A percentile compares a stretch with the other conserved stretches of the same genome.
Evolutionary conservation across 2,888 invertebrate genomes (phyloP).

Genomic region (Agriopis marginaria): DNA sequence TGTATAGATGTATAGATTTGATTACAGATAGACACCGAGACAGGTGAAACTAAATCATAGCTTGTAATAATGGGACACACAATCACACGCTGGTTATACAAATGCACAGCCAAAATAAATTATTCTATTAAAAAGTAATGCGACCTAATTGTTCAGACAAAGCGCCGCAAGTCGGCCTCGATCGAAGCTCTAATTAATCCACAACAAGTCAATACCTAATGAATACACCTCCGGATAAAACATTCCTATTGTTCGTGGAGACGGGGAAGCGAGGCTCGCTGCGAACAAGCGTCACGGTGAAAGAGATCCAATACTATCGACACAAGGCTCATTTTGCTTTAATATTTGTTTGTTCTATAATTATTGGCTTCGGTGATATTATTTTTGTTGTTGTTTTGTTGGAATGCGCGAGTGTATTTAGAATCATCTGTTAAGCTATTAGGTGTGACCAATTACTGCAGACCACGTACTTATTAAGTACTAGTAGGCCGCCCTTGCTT

Average conservation of each 20-base stretch:
- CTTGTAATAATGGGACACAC: no score
- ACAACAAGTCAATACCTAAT: not conserved
- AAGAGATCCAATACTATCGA: slow-evolving; percentile 13
- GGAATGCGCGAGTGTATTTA: not conserved
- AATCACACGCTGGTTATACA: no score
- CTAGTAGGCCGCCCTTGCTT: no score
- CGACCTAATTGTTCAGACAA: not conserved
- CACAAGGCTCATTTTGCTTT: slow-evolving; percentile 4
- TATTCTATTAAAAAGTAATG: not conserved
- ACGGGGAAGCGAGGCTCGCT: not conserved
- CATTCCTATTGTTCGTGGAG: not conserved
- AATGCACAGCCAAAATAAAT: no score
- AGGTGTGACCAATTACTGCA: no score
- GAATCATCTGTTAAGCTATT: no score
- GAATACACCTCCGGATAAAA: slow-evolving; percentile 1
- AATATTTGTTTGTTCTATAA: slow-evolving; percentile 15
- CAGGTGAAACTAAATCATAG: no score
- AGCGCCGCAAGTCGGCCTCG: not conserved
- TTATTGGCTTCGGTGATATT: not conserved
- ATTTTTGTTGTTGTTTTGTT: slow-evolving; percentile 6
- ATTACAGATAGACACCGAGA: no score
- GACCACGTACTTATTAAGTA: no score
- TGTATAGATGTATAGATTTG: no score
- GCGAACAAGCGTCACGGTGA: slow-evolving; percentile 4
- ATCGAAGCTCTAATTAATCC: slow-evolving; percentile 9